Conservation (phyloP, 2,113 vertebrate species). For the Origma solitaria region DNA sequence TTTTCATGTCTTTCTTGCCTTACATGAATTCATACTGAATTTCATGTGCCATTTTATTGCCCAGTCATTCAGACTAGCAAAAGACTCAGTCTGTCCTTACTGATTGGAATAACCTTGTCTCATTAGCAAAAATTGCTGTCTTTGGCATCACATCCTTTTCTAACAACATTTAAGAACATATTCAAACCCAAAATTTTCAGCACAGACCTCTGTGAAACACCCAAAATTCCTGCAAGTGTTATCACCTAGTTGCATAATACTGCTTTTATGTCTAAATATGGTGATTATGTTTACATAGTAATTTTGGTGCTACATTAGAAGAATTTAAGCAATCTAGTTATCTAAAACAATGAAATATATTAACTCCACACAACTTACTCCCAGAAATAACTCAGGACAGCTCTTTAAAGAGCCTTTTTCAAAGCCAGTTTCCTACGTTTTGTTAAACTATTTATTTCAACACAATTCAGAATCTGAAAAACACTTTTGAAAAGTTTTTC, state of each 20-base stretch:
- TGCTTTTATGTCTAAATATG: not conserved
- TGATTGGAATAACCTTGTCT: not conserved
- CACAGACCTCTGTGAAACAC: not conserved
- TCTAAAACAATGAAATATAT: not conserved
- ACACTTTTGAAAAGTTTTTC: not conserved
- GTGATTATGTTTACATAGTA: not conserved
- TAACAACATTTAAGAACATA: not conserved
- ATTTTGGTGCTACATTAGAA: not conserved
- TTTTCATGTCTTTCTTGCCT: not conserved
- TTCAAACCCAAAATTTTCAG: not conserved
- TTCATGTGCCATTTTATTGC: not conserved
- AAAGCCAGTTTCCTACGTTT: not conserved
- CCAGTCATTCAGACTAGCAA: not conserved
- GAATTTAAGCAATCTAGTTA: not conserved
- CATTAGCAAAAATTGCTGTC: not conserved
- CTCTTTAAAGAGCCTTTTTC: not conserved
- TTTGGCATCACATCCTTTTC: not conserved
- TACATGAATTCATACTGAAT: not conserved
- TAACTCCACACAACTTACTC: not conserved
- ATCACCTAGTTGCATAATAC: not conserved
- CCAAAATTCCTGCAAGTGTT: not conserved
- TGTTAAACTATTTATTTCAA: not conserved
- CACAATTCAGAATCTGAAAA: not conserved
- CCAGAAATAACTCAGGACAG: not conserved
- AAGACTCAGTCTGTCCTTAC: not conserved